phyloP scores from a whole-genome alignment of 2,797 vertebrate genomes.

The Peromyscus eremicus region DNA sequence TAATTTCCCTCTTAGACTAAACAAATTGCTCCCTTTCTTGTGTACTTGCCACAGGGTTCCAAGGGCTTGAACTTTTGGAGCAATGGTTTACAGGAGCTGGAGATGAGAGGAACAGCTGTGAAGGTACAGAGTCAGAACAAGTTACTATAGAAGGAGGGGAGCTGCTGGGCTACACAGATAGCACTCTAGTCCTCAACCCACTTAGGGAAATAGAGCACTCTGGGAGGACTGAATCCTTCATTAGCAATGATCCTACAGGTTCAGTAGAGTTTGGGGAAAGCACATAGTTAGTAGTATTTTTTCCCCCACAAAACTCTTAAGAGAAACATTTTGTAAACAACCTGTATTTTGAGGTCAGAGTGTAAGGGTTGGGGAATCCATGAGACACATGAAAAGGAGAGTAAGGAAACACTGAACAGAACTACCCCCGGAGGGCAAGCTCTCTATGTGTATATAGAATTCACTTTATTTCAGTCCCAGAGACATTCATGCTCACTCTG shows the following conservation, averaged over 20 bases:
- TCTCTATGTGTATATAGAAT: background rate
- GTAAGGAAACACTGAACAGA: background rate
- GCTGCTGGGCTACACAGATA: accelerated
- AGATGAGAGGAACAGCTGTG: no score
- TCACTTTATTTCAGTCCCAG: no score
- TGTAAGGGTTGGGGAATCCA: background rate
- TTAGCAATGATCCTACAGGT: background rate
- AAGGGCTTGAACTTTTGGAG: background rate
- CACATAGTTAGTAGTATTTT: background rate
- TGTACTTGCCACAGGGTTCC: background rate
- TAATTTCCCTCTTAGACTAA: background rate
- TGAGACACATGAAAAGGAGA: background rate
- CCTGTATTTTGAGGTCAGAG: background rate
- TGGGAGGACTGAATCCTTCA: background rate
- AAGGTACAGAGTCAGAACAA: background rate
- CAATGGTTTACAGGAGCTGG: background rate
- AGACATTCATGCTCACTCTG: background rate
- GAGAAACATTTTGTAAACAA: background rate
- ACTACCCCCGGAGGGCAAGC: background rate
- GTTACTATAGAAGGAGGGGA: background rate
- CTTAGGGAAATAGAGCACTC: background rate
- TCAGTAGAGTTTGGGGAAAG: background rate
- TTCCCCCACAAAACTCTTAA: background rate
- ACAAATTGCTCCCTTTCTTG: background rate
- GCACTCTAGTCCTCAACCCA: no score